phyloP scores from a whole-genome alignment of 2,797 vertebrate genomes.

The Cygnus olor region DNA sequence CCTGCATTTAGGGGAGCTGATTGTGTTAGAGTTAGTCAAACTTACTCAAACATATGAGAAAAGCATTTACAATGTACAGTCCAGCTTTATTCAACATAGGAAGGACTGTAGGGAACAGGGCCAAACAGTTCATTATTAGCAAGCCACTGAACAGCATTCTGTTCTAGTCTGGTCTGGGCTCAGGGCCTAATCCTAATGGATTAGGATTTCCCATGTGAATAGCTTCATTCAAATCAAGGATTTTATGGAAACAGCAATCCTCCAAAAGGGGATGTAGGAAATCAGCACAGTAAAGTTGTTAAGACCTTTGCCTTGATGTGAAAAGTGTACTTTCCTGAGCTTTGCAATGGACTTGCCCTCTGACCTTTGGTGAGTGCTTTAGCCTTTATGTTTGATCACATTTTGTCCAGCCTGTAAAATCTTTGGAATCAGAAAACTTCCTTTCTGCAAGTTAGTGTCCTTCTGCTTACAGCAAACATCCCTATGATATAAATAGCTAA shows the following conservation, averaged over 20 bases:
- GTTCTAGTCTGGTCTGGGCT: not conserved
- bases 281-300: not conserved
- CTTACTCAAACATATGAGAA: not conserved
- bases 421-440: not conserved
- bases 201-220: not conserved
- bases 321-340: not conserved
- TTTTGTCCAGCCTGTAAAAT: not conserved
- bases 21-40: not conserved
- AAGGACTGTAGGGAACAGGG: not conserved
- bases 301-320: not conserved
- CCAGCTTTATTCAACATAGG: not conserved
- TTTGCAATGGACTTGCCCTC: not conserved
- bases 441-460: not conserved
- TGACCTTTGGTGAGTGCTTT: not conserved
- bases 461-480: rapidly evolving
- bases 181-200: not conserved
- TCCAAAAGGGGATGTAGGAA: not conserved
- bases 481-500: not conserved
- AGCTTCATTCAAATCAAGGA: not conserved
- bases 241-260: not conserved
- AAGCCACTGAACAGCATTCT: not conserved
- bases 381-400: not conserved
- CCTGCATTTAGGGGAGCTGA: not conserved
- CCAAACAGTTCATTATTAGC: not conserved
- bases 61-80: rapidly evolving